These are phyloP conservation scores for Zaprionus bogoriensis DNA, from an alignment of 2,888 invertebrate genomes.

Conservation along the genomic window DNA sequence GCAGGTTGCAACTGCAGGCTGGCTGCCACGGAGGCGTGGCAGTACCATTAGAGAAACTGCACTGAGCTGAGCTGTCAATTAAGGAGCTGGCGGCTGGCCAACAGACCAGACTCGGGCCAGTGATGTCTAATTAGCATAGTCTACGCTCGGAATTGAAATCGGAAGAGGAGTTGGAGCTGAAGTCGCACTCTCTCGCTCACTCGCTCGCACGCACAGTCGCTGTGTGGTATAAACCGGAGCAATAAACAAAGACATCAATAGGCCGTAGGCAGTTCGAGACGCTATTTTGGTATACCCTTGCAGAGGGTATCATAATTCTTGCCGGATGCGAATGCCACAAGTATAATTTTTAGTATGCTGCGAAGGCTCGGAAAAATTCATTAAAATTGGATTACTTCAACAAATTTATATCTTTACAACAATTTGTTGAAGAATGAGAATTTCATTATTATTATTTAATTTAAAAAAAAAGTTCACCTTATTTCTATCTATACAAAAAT, in stretches of 20 bases:
- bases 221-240: conserved; percentile 53
- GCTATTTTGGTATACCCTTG: no score
- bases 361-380: no score
- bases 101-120: conserved; percentile 7
- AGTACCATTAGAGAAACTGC: conserved; percentile 25
- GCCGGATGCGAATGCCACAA: no score
- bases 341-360: no score
- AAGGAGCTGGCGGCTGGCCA: conserved; percentile 31
- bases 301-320: no score
- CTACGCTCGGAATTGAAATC: not conserved
- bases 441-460: not conserved
- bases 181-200: not conserved
- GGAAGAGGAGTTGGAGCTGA: no score
- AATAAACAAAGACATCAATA: conserved; percentile 77
- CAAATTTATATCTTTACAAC: no score
- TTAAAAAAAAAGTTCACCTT: no score
- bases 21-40: not conserved
- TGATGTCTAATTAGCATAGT: conserved; percentile 52
- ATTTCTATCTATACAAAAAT: no score
- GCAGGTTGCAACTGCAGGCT: not conserved
- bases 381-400: no score
- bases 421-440: no score
- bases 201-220: not conserved
- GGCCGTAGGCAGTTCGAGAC: conserved; percentile 36
- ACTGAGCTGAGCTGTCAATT: conserved; percentile 45